Conservation (phyloP, 2,113 vertebrate genomes). For the Panthera leo region DNA sequence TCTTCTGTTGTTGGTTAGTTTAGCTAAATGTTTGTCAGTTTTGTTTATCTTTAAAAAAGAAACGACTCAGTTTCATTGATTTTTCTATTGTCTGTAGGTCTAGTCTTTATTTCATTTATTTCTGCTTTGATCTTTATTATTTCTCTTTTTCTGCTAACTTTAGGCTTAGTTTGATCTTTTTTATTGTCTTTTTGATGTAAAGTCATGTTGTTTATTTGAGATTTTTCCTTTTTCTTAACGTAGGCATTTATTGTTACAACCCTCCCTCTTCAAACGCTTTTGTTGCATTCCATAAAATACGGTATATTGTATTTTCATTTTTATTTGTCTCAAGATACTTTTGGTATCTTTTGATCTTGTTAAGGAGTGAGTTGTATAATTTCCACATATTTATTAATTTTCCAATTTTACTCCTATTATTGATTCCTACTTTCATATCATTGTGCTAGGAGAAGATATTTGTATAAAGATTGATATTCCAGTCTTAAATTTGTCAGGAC, state of each 20-base stretch:
- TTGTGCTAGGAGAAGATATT: not conserved
- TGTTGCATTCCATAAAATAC: not conserved
- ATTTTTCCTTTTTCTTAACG: not conserved
- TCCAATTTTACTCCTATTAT: not conserved
- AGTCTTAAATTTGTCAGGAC: not conserved
- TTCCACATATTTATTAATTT: not conserved
- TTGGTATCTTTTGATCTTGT: not conserved
- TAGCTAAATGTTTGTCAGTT: not conserved
- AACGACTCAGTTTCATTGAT: not conserved
- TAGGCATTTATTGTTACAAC: not conserved
- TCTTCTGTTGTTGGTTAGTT: not conserved
- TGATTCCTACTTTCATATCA: not conserved
- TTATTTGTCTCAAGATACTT: not conserved
- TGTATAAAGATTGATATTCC: not conserved
- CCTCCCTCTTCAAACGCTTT: not conserved
- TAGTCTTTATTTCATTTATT: not conserved
- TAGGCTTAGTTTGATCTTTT: not conserved
- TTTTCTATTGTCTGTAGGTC: not conserved
- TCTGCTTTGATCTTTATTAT: not conserved
- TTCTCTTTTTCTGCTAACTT: not conserved
- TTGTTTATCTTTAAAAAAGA: not conserved
- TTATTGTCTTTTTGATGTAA: not conserved
- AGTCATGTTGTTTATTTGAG: not conserved
- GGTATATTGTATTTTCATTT: not conserved
- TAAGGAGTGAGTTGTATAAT: not conserved